Evolutionary conservation across 1,140 invertebrate species (phyloP).

Genomic region (Cardiocondyla obscurior): DNA sequence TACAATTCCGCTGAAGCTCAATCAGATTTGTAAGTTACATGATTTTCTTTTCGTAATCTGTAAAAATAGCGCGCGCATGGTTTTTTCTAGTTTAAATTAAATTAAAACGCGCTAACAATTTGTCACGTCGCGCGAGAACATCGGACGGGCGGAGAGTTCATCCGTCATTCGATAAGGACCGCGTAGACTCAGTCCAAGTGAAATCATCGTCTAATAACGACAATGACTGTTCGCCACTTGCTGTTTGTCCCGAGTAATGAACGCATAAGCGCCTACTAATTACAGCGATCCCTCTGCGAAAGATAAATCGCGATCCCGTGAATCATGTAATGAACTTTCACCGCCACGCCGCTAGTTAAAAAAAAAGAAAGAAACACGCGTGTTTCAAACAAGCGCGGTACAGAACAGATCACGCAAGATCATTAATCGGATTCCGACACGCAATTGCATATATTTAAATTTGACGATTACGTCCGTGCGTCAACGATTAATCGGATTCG

Average conservation of each 20-base stretch:
- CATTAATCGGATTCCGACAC: background rate
- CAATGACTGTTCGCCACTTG: background rate
- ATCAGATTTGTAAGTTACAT: no score
- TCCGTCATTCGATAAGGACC: background rate
- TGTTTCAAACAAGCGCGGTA: background rate
- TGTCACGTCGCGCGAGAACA: background rate
- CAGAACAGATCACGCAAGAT: background rate
- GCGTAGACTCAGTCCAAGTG: background rate
- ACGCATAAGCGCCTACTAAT: constrained; percentile 11
- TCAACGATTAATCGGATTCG: constrained; percentile 2
- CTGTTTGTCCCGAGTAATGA: background rate
- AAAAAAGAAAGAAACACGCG: background rate
- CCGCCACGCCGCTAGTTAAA: background rate
- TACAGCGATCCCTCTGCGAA: constrained; percentile 7
- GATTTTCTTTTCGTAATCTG: no score
- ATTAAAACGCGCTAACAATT: constrained; percentile 9
- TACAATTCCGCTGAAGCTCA: no score
- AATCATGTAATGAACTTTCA: constrained; percentile 18
- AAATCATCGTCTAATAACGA: constrained; percentile 35
- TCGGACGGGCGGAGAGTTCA: background rate
- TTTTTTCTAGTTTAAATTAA: no score
- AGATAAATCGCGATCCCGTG: background rate
- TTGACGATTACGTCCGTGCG: background rate
- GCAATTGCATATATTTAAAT: no score
- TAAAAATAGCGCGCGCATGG: no score